Base-by-base conservation (phyloP, 2,797 vertebrate genomes). In the Acipenser transmontanus region DNA sequence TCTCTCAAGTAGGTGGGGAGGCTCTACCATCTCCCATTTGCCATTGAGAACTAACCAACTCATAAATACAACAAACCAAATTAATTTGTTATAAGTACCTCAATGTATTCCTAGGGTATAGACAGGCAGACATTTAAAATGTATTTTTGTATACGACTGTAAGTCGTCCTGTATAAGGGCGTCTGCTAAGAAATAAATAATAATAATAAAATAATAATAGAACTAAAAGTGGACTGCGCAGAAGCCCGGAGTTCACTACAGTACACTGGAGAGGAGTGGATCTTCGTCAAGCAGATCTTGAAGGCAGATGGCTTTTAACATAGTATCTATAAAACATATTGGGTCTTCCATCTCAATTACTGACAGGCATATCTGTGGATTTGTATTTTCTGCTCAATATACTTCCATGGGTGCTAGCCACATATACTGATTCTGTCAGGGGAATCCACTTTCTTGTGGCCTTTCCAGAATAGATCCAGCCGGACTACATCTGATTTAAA, bases 281-380 rank as follows among this genome's bases (percentile, higher is more conserved):
- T 66, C 48, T 66, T 34, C 50, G 65, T 60, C 6, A 7, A 11
- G 34, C 34, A 8, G 64, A 65, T 20, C 52, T 12, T 10, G 17
- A 13, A 54, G 54, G 64, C 64, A 54, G 64, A 47, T 48, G 64
- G 64, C 65, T 60, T 59, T 66, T 66, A 60, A 47, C 17, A 17
- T 17, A 1, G n/a, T 66, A 6, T 66, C 65, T 60, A 17, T 17
- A n/a, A 60, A 59, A 60, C 54, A 14, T 59, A 13, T 8, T 14
- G 13, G 54, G 47, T 49, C 47, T 59, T 57, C 64, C 64, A 13
- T 65, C 47, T 65, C n/a, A n/a, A 6, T 57, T 20, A 7, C 12
- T 56, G 47, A 7, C 7, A 49, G 47, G 54, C 12, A 54, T 12
- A 47, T 11, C 54, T n/a, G 50, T n/a, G 12, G 51, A n/a, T 9